Evolutionary conservation across 37 sponge, comb jelly and placozoan genomes (phyloP).

Genomic region (Eunapius fragilis): DNA sequence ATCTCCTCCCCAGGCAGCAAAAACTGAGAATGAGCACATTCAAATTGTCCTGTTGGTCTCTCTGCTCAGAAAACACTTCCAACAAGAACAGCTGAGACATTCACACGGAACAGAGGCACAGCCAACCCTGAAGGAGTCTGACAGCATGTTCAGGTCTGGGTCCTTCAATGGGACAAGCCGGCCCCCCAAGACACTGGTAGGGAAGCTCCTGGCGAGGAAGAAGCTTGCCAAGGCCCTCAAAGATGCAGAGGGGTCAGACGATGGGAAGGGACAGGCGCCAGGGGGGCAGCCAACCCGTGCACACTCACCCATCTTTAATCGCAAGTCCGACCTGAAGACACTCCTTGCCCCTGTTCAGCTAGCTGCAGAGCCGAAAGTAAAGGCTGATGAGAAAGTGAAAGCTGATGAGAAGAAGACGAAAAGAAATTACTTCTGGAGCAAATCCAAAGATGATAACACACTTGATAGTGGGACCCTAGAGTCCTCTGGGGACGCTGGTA

Average conservation of each 20-base stretch:
- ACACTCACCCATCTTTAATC: slow-evolving; percentile 16
- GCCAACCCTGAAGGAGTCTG: slow-evolving; percentile 10
- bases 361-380: background rate
- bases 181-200: background rate
- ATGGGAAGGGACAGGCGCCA: background rate
- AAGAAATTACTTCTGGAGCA: background rate
- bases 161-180: slow-evolving; percentile 45
- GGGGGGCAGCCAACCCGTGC: background rate
- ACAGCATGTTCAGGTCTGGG: slow-evolving; percentile 38
- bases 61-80: slow-evolving; percentile 54
- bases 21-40: slow-evolving; percentile 59
- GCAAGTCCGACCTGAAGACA: slow-evolving; percentile 26
- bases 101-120: slow-evolving; percentile 27
- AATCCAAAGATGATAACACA: background rate
- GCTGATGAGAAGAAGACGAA: background rate
- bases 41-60: slow-evolving; percentile 64
- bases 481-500: background rate
- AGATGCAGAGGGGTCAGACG: background rate
- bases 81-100: slow-evolving; percentile 63
- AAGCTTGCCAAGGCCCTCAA: background rate
- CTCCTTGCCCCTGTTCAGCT: slow-evolving; percentile 10
- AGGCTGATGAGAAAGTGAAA: slow-evolving; percentile 1
- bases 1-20: background rate
- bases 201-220: slow-evolving; percentile 3
- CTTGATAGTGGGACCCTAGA: background rate